A percentile compares a stretch with the other conserved stretches of the same genome.
Conservation (phyloP, 2,888 invertebrate genomes). For the Quadriops clusia region DNA sequence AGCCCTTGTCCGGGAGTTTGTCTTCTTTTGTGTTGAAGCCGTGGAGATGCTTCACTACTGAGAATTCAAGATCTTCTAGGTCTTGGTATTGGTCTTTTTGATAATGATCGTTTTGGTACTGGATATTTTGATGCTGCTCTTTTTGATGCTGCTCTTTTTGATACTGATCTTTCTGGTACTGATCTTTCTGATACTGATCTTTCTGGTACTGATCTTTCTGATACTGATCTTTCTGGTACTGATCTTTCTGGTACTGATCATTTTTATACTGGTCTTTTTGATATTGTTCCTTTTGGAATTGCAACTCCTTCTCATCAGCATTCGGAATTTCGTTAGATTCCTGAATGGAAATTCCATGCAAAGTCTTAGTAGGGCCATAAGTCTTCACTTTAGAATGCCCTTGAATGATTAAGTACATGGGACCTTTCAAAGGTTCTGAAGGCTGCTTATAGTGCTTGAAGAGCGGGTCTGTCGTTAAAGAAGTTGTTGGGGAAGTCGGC, state of each 20-base stretch:
- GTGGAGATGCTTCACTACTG: constrained; percentile 47
- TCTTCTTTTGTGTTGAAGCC: constrained; percentile 26
- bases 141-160: too few relatives aligned
- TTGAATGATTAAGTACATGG: constrained; percentile 69
- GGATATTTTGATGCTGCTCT: too few relatives aligned
- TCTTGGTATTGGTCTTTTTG: too few relatives aligned
- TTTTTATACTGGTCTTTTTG: too few relatives aligned
- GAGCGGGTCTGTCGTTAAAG: constrained; percentile 47
- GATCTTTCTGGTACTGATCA: too few relatives aligned
- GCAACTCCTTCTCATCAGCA: constrained; percentile 36
- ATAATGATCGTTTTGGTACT: too few relatives aligned
- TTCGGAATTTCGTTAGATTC: constrained; percentile 45
- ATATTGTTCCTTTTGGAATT: too few relatives aligned
- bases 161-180: too few relatives aligned
- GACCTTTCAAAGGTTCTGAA: constrained; percentile 46
- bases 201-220: too few relatives aligned
- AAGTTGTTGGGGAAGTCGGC: constrained; percentile 39
- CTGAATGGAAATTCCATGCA: constrained; percentile 37
- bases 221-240: too few relatives aligned
- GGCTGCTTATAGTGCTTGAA: constrained; percentile 53
- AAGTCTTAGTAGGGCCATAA: constrained; percentile 52
- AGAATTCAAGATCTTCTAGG: too few relatives aligned
- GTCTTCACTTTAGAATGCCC: constrained; percentile 80
- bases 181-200: too few relatives aligned
- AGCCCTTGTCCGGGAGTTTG: constrained; percentile 20